These are phyloP conservation scores for Nylanderia fulva DNA, from an alignment of 1,140 invertebrate genomes.

Conservation along the genomic window DNA sequence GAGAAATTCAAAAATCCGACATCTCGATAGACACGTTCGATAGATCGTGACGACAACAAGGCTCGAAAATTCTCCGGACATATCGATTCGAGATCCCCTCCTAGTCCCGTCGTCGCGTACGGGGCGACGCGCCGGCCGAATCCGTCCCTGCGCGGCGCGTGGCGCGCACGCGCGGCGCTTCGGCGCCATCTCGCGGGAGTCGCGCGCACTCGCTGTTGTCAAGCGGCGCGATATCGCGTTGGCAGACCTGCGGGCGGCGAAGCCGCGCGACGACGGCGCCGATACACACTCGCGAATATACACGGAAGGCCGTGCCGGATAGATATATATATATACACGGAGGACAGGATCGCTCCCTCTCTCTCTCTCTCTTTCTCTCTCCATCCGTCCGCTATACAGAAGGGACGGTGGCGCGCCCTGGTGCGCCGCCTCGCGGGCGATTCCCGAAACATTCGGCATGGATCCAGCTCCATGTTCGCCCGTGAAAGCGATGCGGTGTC, in stretches of 20 bases:
- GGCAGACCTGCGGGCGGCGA: conserved; percentile 35
- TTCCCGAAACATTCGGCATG: conserved; percentile 76
- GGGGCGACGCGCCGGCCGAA: not conserved
- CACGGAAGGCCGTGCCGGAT: conserved; percentile 29
- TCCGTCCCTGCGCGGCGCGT: too few species aligned
- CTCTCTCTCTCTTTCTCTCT: too few species aligned
- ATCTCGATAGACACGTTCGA: too few species aligned
- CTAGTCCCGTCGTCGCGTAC: not conserved
- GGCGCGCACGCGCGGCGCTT: too few species aligned
- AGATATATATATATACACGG: too few species aligned
- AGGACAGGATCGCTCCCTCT: too few species aligned
- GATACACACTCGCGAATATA: too few species aligned
- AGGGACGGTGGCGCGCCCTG: not conserved
- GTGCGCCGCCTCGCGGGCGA: conserved; percentile 61
- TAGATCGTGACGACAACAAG: too few species aligned
- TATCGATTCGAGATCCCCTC: not conserved
- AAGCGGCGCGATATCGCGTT: conserved; percentile 40
- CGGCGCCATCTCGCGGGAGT: conserved; percentile 10
- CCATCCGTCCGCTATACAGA: too few species aligned
- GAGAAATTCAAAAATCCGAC: too few species aligned
- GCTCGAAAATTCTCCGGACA: too few species aligned
- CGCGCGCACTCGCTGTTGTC: conserved; percentile 29
- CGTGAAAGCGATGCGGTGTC: conserved; percentile 82
- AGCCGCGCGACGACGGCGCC: not conserved
- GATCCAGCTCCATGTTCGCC: conserved; percentile 81